phyloP scores from a whole-genome alignment of 2,888 invertebrate genomes.

The Drosophila rubida region DNA sequence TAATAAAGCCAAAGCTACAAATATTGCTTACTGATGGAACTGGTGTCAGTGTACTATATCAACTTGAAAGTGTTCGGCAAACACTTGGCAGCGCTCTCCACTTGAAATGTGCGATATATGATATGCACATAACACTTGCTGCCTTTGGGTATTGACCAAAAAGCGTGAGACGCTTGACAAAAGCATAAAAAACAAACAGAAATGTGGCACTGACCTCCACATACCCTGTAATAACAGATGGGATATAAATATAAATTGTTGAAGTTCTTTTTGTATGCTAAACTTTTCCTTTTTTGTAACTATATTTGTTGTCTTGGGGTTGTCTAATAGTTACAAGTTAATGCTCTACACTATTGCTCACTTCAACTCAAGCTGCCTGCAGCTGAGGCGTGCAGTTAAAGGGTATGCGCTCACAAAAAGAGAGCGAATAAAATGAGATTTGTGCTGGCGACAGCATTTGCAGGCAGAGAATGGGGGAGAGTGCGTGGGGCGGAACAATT shows the following conservation, averaged over 20 bases:
- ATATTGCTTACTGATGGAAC: conserved; percentile 10
- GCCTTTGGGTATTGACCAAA: conserved; percentile 19
- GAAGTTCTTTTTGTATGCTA: no score
- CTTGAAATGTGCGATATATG: conserved; percentile 44
- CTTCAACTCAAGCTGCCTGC: neutral
- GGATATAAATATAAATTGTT: no score
- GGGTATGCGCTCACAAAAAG: conserved; percentile 26
- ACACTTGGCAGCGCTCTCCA: conserved; percentile 44
- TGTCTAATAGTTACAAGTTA: neutral
- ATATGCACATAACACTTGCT: conserved; percentile 50
- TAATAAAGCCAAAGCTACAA: neutral
- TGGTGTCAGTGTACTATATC: conserved; percentile 27
- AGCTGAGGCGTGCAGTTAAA: neutral
- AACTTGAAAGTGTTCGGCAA: conserved; percentile 54
- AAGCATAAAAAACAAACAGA: conserved; percentile 12
- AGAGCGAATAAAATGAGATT: conserved; percentile 43
- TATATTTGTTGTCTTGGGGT: neutral
- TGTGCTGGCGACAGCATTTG: conserved; percentile 57
- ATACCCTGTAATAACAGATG: conserved; percentile 4
- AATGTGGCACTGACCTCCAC: neutral
- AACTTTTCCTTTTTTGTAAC: neutral
- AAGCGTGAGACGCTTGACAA: conserved; percentile 6
- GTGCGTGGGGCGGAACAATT: conserved; percentile 51
- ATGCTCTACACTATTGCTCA: neutral
- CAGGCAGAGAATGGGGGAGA: neutral